Conservation (phyloP, 1,140 invertebrate species). For the Agrypnia vestita region DNA sequence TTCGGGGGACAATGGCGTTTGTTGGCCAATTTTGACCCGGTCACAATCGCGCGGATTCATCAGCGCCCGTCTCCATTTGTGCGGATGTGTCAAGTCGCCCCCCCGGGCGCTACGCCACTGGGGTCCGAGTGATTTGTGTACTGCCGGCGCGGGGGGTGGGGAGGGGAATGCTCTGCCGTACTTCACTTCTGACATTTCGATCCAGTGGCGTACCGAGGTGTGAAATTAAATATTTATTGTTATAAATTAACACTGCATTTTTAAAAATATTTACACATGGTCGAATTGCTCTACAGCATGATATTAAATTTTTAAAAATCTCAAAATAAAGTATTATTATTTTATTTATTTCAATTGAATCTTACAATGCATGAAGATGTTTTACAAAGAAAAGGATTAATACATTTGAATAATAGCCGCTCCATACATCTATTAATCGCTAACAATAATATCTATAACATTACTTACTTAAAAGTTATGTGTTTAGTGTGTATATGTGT, state of each 20-base stretch:
- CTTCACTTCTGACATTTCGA: constrained; percentile 22
- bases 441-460: no score
- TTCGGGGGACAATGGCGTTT: constrained; percentile 30
- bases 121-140: constrained; percentile 53
- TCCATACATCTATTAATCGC: no score
- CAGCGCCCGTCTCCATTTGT: constrained; percentile 53
- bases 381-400: no score
- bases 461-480: no score
- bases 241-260: background rate
- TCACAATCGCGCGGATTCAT: constrained; percentile 50
- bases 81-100: constrained; percentile 52
- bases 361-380: no score
- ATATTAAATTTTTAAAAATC: no score
- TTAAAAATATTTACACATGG: background rate
- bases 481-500: no score
- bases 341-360: no score
- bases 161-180: constrained; percentile 22
- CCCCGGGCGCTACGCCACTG: constrained; percentile 28
- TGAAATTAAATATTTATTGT: background rate
- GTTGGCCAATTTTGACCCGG: constrained; percentile 27
- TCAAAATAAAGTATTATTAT: no score
- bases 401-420: no score
- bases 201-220: background rate
- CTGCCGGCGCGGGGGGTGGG: constrained; percentile 43
- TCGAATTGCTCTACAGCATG: background rate